Evolutionary conservation across 2,797 vertebrate genomes (phyloP).

Genomic region (Perodicticus potto): DNA sequence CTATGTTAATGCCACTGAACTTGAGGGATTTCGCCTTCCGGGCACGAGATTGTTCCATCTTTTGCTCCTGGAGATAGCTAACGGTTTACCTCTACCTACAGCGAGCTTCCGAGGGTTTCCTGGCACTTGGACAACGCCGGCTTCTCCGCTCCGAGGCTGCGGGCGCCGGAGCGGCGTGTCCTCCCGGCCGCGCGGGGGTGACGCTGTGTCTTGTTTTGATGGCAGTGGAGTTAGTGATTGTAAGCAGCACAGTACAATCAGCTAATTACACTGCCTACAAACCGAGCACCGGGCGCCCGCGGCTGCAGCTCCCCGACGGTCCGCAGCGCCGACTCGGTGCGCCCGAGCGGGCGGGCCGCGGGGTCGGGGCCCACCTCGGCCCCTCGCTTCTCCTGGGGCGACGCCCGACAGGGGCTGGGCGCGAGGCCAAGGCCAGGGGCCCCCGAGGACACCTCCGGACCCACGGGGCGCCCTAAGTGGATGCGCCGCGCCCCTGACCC

Average conservation of each 20-base stretch:
- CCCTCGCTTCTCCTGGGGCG: background rate
- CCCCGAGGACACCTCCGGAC: background rate
- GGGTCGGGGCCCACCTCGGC: constrained; percentile 77
- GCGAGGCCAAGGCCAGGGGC: background rate
- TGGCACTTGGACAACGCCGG: background rate
- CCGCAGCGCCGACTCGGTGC: constrained; percentile 45
- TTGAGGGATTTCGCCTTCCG: background rate
- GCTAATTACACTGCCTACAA: constrained; percentile 97
- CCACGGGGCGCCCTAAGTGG: background rate
- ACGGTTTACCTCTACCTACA: background rate
- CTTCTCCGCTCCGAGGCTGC: background rate
- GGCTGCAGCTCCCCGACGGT: background rate
- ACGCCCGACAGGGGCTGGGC: background rate
- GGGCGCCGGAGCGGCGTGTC: background rate
- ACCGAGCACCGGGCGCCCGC: constrained; percentile 88
- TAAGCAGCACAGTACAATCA: constrained; percentile 90
- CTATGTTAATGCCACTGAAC: background rate
- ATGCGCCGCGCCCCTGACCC: background rate
- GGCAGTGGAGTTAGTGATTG: constrained; percentile 96
- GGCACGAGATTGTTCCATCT: background rate
- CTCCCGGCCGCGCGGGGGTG: constrained; percentile 65
- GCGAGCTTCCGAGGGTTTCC: background rate
- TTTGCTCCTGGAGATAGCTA: background rate
- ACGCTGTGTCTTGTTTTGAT: constrained; percentile 90
- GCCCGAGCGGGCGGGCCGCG: background rate